A percentile compares a stretch with the other conserved stretches of the same genome.
These are phyloP conservation scores for Drosophila nr. perissopoda DNA, from an alignment of 2,888 invertebrate genomes.

Conservation along the genomic window DNA sequence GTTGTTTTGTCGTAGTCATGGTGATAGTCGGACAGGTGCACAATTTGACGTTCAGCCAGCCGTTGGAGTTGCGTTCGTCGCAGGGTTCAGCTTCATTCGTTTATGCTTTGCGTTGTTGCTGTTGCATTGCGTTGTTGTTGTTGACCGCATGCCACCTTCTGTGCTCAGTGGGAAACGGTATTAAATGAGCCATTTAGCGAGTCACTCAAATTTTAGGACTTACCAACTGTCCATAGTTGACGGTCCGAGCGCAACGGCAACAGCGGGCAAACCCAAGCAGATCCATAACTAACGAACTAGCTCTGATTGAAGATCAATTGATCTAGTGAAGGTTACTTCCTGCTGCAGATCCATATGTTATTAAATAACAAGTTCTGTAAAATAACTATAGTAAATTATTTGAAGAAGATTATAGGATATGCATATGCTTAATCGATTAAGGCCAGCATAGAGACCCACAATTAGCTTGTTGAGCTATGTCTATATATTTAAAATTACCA, in stretches of 20 bases:
- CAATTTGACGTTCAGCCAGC: constrained; percentile 74
- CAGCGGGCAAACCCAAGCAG: background rate
- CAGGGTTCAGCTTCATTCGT: constrained; percentile 67
- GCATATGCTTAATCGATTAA: background rate
- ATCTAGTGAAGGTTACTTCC: constrained; percentile 27
- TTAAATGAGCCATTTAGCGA: constrained; percentile 80
- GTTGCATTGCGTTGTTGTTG: constrained; percentile 29
- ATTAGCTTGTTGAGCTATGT: constrained; percentile 7
- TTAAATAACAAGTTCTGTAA: background rate
- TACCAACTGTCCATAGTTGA: constrained; percentile 59
- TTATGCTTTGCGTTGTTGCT: constrained; percentile 66
- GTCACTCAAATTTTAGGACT: constrained; percentile 62
- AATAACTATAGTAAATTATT: background rate
- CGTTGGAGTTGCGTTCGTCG: constrained; percentile 62
- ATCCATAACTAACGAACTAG: constrained; percentile 25
- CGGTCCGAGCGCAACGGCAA: constrained; percentile 14
- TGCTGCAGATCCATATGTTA: constrained; percentile 11
- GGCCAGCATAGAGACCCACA: constrained; percentile 1
- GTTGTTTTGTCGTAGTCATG: constrained; percentile 74
- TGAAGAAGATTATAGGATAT: background rate
- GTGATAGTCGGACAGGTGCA: constrained; percentile 83
- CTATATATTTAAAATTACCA: constrained; percentile 2
- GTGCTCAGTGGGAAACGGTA: constrained; percentile 74
- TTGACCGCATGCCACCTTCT: constrained; percentile 77
- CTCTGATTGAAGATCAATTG: constrained; percentile 42